Base-by-base conservation (phyloP, 1,140 invertebrate genomes). In the Myzus persicae region DNA sequence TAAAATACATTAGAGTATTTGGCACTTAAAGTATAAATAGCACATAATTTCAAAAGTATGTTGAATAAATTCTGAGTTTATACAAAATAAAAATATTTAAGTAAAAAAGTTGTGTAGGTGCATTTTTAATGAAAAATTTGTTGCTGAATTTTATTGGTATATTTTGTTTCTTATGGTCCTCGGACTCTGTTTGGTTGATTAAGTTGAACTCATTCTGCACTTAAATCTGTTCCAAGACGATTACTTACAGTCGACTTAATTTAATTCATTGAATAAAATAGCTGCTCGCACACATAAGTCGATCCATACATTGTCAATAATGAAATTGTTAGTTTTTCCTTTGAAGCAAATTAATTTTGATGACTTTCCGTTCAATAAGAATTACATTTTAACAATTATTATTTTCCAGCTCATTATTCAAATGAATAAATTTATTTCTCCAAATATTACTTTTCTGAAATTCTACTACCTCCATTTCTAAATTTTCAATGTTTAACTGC, bases 271-370 rank as follows among this genome's bases (percentile, higher is more conserved):
- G n/a, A 36, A 48, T n/a, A 88, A 88, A 48, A 46, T 18, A 88
- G 36, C 48, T 90, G n/a, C 48, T 90, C 88, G 54, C 88, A 54
- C 11, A 20, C 22, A 90, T 90, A 40, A 54, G 42, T 90, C 14
- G n/a, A 44, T 46, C 36, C 84, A 87, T 46, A 87, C 26, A 87
- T 87, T 87, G 84, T 87, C 42, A 87, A 46, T 90, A 90, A 40
- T 54, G 24, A 48, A 54, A 90, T 2, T 24, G 48, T 9, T 48
- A 90, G 36, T n/a, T 89, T 36, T 51, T 89, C 54, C 87, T 51
- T 89, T 38, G 87, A 89, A 8, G 87, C 46, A 89, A 89, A 89
- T 89, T 14, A 89, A 89, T 89, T 89, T 38, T 36, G 87, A 89
- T 84, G n/a, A n/a, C n/a, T n/a, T n/a, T 84, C 81, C 20, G 26